Evolutionary conservation across 2,797 vertebrate genomes (phyloP), one percentile per base, ranked within the genome.

Genomic region (Pempheris klunzingeri): DNA sequence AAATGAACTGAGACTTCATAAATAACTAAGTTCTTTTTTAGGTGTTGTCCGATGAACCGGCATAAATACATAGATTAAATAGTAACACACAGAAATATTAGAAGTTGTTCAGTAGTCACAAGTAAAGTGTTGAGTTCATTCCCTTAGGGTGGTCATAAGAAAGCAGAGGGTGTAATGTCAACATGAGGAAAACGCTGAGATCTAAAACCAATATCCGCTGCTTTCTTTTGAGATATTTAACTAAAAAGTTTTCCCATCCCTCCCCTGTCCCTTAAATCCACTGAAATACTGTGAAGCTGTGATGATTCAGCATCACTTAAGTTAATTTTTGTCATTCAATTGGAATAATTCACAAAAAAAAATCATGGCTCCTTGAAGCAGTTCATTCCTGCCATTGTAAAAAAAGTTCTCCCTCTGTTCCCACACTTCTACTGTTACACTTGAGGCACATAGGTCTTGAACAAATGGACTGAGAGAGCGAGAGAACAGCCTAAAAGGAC

Each of bases 1-100:
- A 85, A 68, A 79, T 63, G 0, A 81, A 74, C 28, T 49, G 2
- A 66, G 32, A 69, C 53, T 72, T 80, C 34, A 65, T 47, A 26
- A 50, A 26, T 49, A 41, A 32, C 17, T 36, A 38, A 13, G 66
- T 66, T 68, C 1, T 79, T 80, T 77, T 74, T 18, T 73, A 34
- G 59, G 9, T 71, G 36, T 77, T 86, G 32, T 81, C 46, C 17
- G 63, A 22, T 81, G 70, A 78, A 49, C 44, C 26, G 44, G 5
- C 1, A 18, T 61, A 22, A 72, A 34, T 66, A 12, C 13, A 60
- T 62, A 72, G 39, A 50, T 53, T 24, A 57, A n/a, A 26, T 44
- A 38, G 20, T 64, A 17, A 63, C n/a, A n/a, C n/a, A n/a, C n/a
- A n/a, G n/a, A n/a, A n/a, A n/a, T n/a, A n/a, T n/a, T n/a, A n/a